Conservation (phyloP, 1,140 invertebrate genomes). For the Musca vetustissima region DNA sequence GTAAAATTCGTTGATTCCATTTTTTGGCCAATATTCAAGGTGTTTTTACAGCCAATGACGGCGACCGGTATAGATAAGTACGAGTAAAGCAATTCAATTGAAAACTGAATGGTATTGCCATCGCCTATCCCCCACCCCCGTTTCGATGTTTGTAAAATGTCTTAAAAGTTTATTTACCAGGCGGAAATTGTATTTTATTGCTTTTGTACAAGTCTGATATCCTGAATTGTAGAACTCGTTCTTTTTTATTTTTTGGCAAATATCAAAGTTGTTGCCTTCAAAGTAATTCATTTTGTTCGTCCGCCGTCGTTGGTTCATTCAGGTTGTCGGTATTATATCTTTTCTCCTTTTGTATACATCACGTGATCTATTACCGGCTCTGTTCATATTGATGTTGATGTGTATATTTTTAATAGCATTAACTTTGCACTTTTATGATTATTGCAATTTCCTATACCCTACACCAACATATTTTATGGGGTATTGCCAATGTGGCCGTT, state of each 20-base stretch:
- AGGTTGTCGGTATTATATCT: background rate
- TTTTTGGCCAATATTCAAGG: background rate
- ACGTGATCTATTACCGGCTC: conserved; percentile 6
- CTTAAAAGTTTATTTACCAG: background rate
- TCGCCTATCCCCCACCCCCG: background rate
- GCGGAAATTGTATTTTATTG: conserved; percentile 12
- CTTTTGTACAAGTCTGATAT: background rate
- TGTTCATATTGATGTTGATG: too few species aligned
- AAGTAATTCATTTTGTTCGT: background rate
- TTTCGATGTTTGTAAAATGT: background rate
- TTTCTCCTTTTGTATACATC: background rate
- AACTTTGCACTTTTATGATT: too few species aligned
- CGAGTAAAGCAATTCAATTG: background rate
- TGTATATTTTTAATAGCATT: too few species aligned
- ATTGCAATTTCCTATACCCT: too few species aligned
- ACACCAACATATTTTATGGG: too few species aligned
- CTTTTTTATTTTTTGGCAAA: background rate
- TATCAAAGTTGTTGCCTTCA: conserved; percentile 2
- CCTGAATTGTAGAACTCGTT: too few species aligned
- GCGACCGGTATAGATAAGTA: too few species aligned
- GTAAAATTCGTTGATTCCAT: background rate
- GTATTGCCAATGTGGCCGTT: too few species aligned
- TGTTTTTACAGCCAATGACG: background rate
- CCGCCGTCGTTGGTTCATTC: background rate
- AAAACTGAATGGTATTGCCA: background rate